These are phyloP conservation scores for Pseudonaja textilis DNA, from an alignment of 2,113 vertebrate species.

Conservation along the genomic window DNA sequence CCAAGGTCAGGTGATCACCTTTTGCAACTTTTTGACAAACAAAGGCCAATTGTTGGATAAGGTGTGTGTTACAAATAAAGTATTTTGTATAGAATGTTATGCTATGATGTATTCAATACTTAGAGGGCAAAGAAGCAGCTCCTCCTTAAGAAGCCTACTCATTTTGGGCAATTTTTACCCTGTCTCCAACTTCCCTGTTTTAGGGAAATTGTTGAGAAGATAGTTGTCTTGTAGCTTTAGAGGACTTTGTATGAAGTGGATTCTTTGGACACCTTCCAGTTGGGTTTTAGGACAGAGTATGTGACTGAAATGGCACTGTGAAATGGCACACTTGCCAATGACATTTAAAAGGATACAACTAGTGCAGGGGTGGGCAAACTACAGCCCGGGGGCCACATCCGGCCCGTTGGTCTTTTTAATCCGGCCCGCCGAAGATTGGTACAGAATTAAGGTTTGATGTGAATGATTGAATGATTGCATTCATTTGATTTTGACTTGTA, in stretches of 20 bases:
- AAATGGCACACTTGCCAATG: neutral
- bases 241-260: neutral
- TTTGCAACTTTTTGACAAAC: neutral
- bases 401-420: no score
- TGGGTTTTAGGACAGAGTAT: neutral
- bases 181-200: neutral
- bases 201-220: neutral
- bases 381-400: no score
- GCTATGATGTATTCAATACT: neutral
- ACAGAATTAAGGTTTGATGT: no score
- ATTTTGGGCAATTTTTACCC: neutral
- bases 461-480: no score
- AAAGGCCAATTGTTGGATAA: neutral
- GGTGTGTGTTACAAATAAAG: neutral
- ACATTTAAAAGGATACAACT: neutral
- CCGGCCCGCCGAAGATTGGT: no score
- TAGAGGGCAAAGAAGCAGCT: neutral
- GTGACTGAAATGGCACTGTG: neutral
- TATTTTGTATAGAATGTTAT: neutral
- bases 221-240: neutral
- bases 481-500: no score
- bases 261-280: neutral
- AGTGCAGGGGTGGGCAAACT: no score
- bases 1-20: neutral
- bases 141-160: neutral